Base-by-base conservation (phyloP, 2,888 invertebrate species). In the Himalopsyche kuldschensis region DNA sequence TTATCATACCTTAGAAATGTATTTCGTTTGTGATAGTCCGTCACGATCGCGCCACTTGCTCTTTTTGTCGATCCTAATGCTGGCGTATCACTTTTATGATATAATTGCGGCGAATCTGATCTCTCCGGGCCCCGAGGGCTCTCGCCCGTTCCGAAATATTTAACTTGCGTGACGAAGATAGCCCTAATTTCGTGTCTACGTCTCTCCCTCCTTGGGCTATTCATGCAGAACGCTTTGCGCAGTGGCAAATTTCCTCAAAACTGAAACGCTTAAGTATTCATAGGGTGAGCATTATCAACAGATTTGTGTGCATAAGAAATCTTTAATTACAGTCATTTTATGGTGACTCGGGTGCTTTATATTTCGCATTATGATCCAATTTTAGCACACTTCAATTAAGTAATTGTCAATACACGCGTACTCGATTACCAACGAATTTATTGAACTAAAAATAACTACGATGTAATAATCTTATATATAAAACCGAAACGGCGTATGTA, bases 151-250 rank as follows among this genome's bases (percentile, higher is more conserved):
- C 75, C 17, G 82, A 84, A 80, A 82, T 84, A 84, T 85, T 84
- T 84, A 84, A 30, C 77, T 85, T 82, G 85, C 85, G 85, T 85
- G 85, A 85, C 79, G 75, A 31, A 84, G 82, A 84, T 84, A 84
- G 63, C 82, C 85, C 82, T 78, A 85, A 84, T 85, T 82, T 85
- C 80, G 79, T 55, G 79, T 83, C 82, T 76, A 69, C 82, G 78
- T 78, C 55, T 81, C 79, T 82, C 76, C 47, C 78, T 77, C 85
- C 84, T 46, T 76, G 46, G 85, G 85, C 81, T 41, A 77, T 80
- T 82, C 85, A 84, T 82, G 83, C 47, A 27, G 83, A 84, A 82
- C 79, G 82, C 48, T 79, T 82, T 85, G 80, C 82, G 79, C 82
- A 80, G 82, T 85, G 83, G 85, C 85, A 80, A 83, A 84, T 84